Evolutionary conservation across 2,797 vertebrate genomes (phyloP).

Genomic region (Coendou prehensilis): DNA sequence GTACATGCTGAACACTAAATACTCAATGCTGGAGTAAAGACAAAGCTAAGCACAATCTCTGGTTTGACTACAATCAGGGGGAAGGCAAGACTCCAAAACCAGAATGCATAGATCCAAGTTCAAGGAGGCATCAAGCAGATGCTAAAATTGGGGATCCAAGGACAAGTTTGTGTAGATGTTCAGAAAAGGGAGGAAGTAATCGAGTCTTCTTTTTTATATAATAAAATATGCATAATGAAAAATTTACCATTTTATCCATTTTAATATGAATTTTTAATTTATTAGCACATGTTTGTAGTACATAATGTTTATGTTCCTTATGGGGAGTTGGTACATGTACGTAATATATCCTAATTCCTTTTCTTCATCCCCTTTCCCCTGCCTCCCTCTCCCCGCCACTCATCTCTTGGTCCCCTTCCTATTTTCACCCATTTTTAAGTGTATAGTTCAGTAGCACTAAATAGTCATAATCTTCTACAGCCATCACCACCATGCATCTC

Average conservation of each 20-base stretch:
- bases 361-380: not conserved
- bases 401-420: not conserved
- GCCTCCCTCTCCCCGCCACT: not conserved
- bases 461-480: too few relatives aligned
- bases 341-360: not conserved
- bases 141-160: fast-evolving
- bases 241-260: too few relatives aligned
- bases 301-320: not conserved
- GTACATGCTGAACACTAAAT: not conserved
- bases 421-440: not conserved
- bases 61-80: fast-evolving
- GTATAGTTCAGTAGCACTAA: not conserved
- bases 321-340: not conserved
- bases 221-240: not conserved
- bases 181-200: not conserved
- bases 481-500: too few relatives aligned
- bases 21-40: fast-evolving
- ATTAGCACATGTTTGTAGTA: not conserved
- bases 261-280: not conserved
- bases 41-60: not conserved
- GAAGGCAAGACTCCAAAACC: not conserved
- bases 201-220: not conserved
- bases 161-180: not conserved
- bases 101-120: not conserved
- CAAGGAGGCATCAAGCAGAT: not conserved